Conservation (phyloP, 2,113 vertebrate species). For the Scortum barcoo region DNA sequence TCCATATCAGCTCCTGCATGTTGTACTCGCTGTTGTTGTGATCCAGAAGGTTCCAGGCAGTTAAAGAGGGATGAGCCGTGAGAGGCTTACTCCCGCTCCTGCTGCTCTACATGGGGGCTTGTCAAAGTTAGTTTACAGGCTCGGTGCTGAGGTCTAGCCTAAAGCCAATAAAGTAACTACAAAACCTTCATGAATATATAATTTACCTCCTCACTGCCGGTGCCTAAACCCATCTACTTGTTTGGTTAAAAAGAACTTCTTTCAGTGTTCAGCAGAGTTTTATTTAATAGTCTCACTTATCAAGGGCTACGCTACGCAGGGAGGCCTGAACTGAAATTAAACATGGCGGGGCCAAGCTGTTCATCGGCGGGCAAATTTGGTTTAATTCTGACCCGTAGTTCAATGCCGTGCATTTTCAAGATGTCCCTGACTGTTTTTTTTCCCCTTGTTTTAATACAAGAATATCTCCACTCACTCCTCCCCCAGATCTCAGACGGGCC, state of each 20-base stretch:
- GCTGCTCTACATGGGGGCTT: conserved; percentile 55
- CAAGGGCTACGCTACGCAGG: neutral
- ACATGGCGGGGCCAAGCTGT: conserved; percentile 39
- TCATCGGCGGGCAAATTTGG: conserved; percentile 28
- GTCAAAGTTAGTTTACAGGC: conserved; percentile 65
- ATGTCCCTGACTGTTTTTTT: neutral
- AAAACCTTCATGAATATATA: conserved; percentile 66
- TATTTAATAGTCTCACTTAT: conserved; percentile 49
- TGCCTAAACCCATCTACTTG: conserved; percentile 49
- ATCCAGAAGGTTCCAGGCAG: conserved; percentile 57
- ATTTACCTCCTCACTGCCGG: conserved; percentile 51
- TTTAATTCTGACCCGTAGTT: conserved; percentile 52
- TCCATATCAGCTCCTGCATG: conserved; percentile 60
- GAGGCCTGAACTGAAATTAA: conserved; percentile 45
- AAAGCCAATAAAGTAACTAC: conserved; percentile 58
- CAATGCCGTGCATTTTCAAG: conserved; percentile 31
- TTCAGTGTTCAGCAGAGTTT: conserved; percentile 28
- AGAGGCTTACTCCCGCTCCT: conserved; percentile 55
- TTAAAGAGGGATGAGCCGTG: conserved; percentile 39
- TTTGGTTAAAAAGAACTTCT: conserved; percentile 58
- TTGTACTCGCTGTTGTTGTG: conserved; percentile 54
- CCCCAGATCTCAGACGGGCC: neutral
- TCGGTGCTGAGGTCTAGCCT: conserved; percentile 42
- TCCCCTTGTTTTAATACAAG: conserved; percentile 23
- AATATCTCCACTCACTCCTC: neutral